Percentiles rank a stretch among this genome's conserved stretches.
phyloP scores from a whole-genome alignment of 2,113 vertebrate species.

The Leptocoma aspasia region DNA sequence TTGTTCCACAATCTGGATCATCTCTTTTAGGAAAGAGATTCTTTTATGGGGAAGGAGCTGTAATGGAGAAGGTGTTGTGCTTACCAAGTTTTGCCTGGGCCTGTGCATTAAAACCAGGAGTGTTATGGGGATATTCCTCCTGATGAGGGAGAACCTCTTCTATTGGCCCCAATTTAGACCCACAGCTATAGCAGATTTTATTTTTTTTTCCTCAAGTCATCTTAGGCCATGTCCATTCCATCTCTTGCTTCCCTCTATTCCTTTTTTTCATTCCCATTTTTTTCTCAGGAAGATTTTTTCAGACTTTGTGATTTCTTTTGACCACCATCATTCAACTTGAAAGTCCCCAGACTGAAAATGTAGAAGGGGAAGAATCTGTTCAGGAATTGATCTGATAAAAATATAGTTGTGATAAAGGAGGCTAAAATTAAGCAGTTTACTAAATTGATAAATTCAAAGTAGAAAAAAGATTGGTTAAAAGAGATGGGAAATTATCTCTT shows the following conservation, averaged over 20 bases:
- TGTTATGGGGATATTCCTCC: not conserved
- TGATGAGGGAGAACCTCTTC: not conserved
- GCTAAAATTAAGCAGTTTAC: not conserved
- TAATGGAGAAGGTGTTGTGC: not conserved
- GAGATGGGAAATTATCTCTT: not conserved
- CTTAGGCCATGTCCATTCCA: not conserved
- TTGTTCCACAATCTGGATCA: not conserved
- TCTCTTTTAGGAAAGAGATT: not conserved
- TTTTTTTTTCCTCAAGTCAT: no score
- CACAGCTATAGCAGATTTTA: not conserved
- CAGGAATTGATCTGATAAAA: not conserved
- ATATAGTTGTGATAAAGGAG: not conserved
- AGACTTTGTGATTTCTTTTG: not conserved
- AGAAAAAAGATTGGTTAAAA: not conserved
- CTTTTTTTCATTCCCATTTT: not conserved
- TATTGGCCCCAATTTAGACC: not conserved
- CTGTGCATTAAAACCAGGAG: not conserved
- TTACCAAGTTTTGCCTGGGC: not conserved
- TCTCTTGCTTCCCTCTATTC: not conserved
- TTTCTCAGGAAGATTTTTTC: not conserved
- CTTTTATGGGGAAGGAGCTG: not conserved
- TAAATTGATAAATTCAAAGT: not conserved
- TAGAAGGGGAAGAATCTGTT: not conserved
- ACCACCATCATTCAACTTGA: not conserved
- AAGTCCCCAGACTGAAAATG: not conserved